phyloP scores from a whole-genome alignment of 1,140 invertebrate species.

The Drosophila saltans region DNA sequence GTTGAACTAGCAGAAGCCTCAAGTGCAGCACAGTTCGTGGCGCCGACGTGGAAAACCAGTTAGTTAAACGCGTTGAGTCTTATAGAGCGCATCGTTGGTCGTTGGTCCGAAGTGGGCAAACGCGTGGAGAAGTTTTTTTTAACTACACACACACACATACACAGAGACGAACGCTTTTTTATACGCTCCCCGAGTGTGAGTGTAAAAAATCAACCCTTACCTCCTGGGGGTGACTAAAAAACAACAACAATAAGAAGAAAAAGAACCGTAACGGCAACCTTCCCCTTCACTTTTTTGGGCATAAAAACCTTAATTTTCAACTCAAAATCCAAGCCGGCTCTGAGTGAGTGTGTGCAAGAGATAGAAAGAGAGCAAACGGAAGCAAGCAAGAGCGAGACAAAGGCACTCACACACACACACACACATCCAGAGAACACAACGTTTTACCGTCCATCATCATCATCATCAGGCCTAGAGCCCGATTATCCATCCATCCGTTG shows the following conservation, averaged over 20 bases:
- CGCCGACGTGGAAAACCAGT: constrained; percentile 69
- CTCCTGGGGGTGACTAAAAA: constrained; percentile 45
- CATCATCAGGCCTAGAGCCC: constrained; percentile 60
- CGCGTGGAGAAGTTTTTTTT: constrained; percentile 56
- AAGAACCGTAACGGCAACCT: constrained; percentile 40
- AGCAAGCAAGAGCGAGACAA: constrained; percentile 27
- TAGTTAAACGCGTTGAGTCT: constrained; percentile 61
- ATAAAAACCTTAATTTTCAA: constrained; percentile 63
- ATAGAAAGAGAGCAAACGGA: constrained; percentile 15
- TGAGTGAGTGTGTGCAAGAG: constrained; percentile 25
- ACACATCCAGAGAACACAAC: constrained; percentile 5
- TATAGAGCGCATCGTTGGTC: constrained; percentile 61
- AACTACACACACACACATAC: constrained; percentile 11
- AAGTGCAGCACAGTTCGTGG: constrained; percentile 50
- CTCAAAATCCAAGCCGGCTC: constrained; percentile 74
- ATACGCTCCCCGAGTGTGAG: constrained; percentile 17
- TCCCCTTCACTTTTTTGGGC: constrained; percentile 54
- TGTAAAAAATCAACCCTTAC: constrained; percentile 57
- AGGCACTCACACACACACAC: constrained; percentile 16
- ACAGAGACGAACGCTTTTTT: constrained; percentile 56
- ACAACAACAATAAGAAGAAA: constrained; percentile 19
- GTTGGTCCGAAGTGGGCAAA: constrained; percentile 11
- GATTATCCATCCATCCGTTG: constrained; percentile 62
- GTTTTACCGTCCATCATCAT: constrained; percentile 37
- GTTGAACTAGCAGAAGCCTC: constrained; percentile 27